These are phyloP conservation scores for Microctenopoma lineatum DNA, from an alignment of 2,797 vertebrate species.

Conservation along the genomic window DNA sequence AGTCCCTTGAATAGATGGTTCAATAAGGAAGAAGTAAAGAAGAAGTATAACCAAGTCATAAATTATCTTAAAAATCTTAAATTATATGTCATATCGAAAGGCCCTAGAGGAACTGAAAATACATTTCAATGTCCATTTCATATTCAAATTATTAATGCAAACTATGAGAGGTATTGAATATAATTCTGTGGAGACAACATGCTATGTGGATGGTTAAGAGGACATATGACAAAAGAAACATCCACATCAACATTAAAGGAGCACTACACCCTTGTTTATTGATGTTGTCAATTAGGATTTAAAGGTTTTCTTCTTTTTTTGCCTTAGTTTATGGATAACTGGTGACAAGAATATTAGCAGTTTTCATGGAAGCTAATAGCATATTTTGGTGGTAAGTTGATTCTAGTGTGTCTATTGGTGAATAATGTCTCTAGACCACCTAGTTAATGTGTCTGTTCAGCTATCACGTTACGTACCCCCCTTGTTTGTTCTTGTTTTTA, in stretches of 20 bases:
- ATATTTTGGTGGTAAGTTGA: no score
- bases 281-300: no score
- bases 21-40: slow-evolving; percentile 6
- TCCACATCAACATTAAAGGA: not conserved
- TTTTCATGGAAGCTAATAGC: no score
- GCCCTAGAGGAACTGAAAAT: not conserved
- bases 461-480: no score
- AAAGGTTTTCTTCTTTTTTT: no score
- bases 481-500: not conserved
- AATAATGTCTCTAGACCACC: no score
- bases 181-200: not conserved
- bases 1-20: not conserved
- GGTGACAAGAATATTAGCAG: no score
- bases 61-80: not conserved
- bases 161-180: not conserved
- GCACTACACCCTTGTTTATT: no score
- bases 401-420: no score
- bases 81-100: not conserved
- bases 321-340: no score
- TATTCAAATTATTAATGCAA: slow-evolving; percentile 3
- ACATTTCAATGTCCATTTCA: slow-evolving; percentile 8
- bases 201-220: not conserved
- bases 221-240: not conserved
- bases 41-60: slow-evolving; percentile 1
- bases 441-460: no score